Base-by-base conservation (phyloP, 2,113 vertebrate genomes). In the Podilymbus podiceps region DNA sequence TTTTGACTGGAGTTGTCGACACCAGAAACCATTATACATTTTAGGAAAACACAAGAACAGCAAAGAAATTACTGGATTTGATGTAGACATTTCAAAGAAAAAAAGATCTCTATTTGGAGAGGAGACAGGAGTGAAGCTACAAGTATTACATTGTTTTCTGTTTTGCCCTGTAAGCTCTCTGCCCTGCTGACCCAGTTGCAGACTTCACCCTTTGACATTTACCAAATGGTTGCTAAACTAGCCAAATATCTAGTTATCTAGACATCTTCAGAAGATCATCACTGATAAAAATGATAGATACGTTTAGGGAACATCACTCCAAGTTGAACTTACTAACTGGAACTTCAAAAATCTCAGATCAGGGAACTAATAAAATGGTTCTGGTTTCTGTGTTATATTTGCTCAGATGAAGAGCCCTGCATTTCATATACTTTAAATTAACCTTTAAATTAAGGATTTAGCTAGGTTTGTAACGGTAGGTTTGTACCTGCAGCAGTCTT, bases 171-270 rank as follows among this genome's bases (percentile, higher is more conserved):
- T 40, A 19, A 5, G 74, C 63, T 85, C 21, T 89, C 44, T 94
- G 84, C 68, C 74, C 58, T 90, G 47, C 81, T 87, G 72, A 96
- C 44, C 18, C 11, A 5, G 49, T 46, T 78, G 62, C 68, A 71
- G 53, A 12, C 59, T 95, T 86, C 92, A 63, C 66, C n/a, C 67
- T 95, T 72, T 90, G 84, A 93, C 79, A 89, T 96, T 95, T 95
- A 91, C 77, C 52, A 89, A 96, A 88, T 12, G 13, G 22, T 88
- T 71, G 22, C 67, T 95, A 81, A 95, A 66, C 60, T 67, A 87
- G 71, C 74, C 85, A 75, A 80, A 59, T 89, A 38, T 69, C 58
- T 91, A 73, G 38, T 38, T 38, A 38, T 38, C 38, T 38, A 38
- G 38, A 38, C 9, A 38, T 38, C 49, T 74, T 66, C 21, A 44